Base-by-base conservation (phyloP, 2,888 invertebrate genomes). In the Apocheima hispidaria region DNA sequence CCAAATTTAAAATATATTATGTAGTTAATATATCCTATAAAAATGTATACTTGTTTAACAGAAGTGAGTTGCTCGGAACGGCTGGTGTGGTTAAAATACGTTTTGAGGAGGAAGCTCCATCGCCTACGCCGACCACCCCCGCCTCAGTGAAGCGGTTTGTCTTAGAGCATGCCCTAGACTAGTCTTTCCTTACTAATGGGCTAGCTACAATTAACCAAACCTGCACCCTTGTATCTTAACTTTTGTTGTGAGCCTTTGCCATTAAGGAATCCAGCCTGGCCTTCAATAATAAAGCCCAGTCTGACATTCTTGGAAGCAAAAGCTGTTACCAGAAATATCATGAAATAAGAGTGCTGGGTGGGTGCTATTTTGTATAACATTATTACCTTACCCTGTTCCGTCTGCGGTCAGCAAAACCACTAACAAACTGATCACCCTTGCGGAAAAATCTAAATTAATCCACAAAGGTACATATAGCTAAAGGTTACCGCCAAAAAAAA, bases 31-130 rank as follows among this genome's bases (percentile, higher is more conserved):
- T n/a, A n/a, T 59, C 70, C 60, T 61, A 56, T 38, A 41, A 46
- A 40, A 23, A 20, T 52, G 20, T 61, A 40, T 56, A 49, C 68
- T 79, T 74, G 5, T 74, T 85, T 90, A 88, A 92, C 92, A 93
- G 94, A 93, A 94, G 93, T 93, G 94, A 94, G 84, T 92, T 94
- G 86, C 90, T 93, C 75, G 94, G 94, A 70, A 93, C 93, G 68
- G 93, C 94, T 68, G 94, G 94, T 83, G 93, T 94, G 82, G 94
- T 94, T 84, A 94, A 94, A 90, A 89, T 94, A 74, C 90, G 83
- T 72, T 88, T 89, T 81, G 93, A 93, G 75, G 93, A 93, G 77
- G 93, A 92, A 77, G 89, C 86, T 63, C 91, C 91, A 1, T 91
- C 92, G 66, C 92, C 93, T 54, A 87, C 91, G 58, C 93, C 92